A percentile compares a stretch with the other conserved stretches of the same genome.
phyloP scores from a whole-genome alignment of 2,888 invertebrate genomes.

The Cordilura impudica region DNA sequence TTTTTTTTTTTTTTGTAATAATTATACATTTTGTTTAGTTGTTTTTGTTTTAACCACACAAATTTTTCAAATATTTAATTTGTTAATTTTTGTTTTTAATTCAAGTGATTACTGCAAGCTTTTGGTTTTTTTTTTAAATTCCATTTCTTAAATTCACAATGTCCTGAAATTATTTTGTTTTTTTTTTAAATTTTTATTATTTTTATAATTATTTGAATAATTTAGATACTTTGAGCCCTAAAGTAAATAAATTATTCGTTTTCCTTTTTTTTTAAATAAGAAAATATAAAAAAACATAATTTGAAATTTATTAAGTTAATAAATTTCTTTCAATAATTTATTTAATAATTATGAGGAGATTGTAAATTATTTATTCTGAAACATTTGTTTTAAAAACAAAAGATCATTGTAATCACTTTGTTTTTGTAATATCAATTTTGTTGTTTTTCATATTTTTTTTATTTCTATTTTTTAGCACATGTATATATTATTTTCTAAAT shows the following conservation, averaged over 20 bases:
- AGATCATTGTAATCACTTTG: slow-evolving; percentile 30
- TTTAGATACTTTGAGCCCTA: slow-evolving; percentile 57
- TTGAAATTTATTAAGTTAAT: neutral
- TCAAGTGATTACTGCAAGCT: slow-evolving; percentile 39
- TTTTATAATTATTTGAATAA: slow-evolving; percentile 35
- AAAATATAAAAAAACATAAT: neutral
- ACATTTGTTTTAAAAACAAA: slow-evolving; percentile 11
- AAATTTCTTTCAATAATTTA: neutral
- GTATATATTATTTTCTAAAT: slow-evolving; percentile 21
- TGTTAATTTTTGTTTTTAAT: slow-evolving; percentile 3
- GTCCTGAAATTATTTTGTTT: slow-evolving; percentile 35
- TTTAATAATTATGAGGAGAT: slow-evolving; percentile 41
- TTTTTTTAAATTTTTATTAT: neutral
- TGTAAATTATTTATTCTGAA: slow-evolving; percentile 15
- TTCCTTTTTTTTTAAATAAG: neutral
- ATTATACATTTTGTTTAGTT: slow-evolving; percentile 34
- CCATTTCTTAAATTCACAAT: slow-evolving; percentile 34
- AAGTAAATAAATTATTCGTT: slow-evolving; percentile 53
- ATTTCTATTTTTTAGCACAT: slow-evolving; percentile 23
- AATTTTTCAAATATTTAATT: slow-evolving; percentile 26
- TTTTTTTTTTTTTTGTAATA: slow-evolving; percentile 29
- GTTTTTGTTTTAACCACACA: slow-evolving; percentile 37
- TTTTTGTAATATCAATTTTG: slow-evolving; percentile 45
- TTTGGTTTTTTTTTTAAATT: slow-evolving; percentile 17
- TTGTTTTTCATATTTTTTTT: neutral